Percentiles rank a stretch among this genome's conserved stretches.
These are phyloP conservation scores for Rousettus leschenaultii DNA, from an alignment of 2,113 vertebrate species.

Conservation along the genomic window DNA sequence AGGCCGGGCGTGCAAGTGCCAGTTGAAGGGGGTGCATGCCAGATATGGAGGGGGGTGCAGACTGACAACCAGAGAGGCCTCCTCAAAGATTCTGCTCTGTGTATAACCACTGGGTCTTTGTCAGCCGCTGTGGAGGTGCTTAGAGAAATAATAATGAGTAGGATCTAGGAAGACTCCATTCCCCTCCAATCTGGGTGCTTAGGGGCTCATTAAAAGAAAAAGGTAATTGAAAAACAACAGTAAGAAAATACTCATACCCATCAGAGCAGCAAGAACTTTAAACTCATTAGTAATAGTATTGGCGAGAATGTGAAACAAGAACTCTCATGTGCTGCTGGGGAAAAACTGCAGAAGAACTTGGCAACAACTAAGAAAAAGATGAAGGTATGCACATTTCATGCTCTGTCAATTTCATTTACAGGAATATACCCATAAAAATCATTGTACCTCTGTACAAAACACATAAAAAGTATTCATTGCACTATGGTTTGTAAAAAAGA, in stretches of 20 bases:
- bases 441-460: not conserved
- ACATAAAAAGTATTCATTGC: not conserved
- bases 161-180: not conserved
- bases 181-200: not conserved
- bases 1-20: fast-evolving
- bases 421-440: not conserved
- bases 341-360: not conserved
- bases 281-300: not conserved
- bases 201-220: not conserved
- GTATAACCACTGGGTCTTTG: not conserved
- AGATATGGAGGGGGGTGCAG: fast-evolving
- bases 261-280: not conserved
- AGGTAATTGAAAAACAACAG: not conserved
- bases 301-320: not conserved
- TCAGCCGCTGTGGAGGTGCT: not conserved
- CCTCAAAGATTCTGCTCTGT: not conserved
- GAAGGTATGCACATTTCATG: not conserved
- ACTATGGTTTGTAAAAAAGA: not conserved
- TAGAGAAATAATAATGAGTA: not conserved
- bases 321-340: no score
- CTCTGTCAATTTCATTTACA: not conserved
- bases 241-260: not conserved
- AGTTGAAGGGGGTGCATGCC: not conserved
- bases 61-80: not conserved
- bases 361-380: not conserved